Evolutionary conservation across 2,888 invertebrate species (phyloP).

Genomic region (Brachypalpus laphriformis): DNA sequence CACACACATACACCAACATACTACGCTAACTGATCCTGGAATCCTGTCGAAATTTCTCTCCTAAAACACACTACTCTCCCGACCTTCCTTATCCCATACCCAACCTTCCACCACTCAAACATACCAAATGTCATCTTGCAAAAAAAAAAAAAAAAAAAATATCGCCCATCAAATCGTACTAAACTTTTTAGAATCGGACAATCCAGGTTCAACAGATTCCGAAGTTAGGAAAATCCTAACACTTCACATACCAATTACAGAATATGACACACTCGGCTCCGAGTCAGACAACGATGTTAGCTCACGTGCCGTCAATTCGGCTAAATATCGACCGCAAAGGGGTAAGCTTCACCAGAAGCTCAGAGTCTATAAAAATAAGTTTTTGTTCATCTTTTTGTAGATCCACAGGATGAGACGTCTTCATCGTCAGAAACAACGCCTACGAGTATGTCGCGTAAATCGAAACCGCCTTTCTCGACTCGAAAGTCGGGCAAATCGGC

Average conservation of each 20-base stretch:
- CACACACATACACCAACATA: constrained; percentile 33
- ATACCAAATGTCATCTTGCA: constrained; percentile 76
- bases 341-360: constrained; percentile 76
- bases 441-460: constrained; percentile 87
- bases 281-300: constrained; percentile 92
- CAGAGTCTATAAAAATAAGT: not conserved
- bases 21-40: constrained; percentile 8
- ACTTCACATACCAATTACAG: constrained; percentile 96
- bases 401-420: constrained; percentile 89
- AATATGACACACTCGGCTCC: constrained; percentile 93
- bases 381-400: constrained; percentile 79
- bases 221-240: constrained; percentile 96
- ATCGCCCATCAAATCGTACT: constrained; percentile 82
- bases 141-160: constrained; percentile 76
- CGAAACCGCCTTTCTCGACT: constrained; percentile 88
- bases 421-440: constrained; percentile 91
- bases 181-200: constrained; percentile 91
- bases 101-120: constrained; percentile 43
- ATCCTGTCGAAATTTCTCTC: not conserved
- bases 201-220: constrained; percentile 97
- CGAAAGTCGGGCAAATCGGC: constrained; percentile 86
- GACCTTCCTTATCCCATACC: constrained; percentile 14
- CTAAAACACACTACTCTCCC: not conserved
- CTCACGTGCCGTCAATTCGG: constrained; percentile 85
- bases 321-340: constrained; percentile 82